These are phyloP conservation scores for Diogma glabrata DNA, from an alignment of 2,888 invertebrate genomes.

Conservation along the genomic window DNA sequence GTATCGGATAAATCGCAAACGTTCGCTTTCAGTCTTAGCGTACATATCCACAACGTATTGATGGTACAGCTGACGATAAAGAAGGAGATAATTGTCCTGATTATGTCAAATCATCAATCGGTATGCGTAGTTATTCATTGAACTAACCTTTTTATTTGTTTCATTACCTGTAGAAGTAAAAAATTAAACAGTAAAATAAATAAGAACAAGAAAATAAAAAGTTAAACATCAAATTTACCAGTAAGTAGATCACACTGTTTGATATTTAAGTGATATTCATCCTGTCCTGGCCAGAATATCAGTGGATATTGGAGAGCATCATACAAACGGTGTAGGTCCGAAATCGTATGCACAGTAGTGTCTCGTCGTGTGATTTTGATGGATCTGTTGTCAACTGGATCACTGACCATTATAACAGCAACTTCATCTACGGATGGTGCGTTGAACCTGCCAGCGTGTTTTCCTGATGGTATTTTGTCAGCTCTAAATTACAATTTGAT, in stretches of 20 bases:
- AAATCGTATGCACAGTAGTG: slow-evolving; percentile 9
- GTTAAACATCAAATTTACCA: background rate
- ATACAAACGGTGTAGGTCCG: slow-evolving; percentile 10
- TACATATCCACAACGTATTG: too few species aligned
- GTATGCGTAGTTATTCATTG: too few species aligned
- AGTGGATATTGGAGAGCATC: slow-evolving; percentile 23
- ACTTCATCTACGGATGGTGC: background rate
- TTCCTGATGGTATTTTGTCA: background rate
- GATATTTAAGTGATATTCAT: slow-evolving; percentile 20
- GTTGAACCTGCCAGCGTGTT: background rate
- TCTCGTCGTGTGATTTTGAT: slow-evolving; percentile 5
- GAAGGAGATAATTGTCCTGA: too few species aligned
- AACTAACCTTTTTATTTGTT: too few species aligned
- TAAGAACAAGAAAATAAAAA: too few species aligned
- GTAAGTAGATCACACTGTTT: slow-evolving; percentile 9
- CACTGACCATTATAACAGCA: background rate
- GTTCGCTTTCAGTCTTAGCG: too few species aligned
- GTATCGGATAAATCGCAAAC: too few species aligned
- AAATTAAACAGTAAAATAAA: too few species aligned
- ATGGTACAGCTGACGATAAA: too few species aligned
- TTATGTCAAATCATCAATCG: too few species aligned
- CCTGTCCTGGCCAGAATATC: slow-evolving; percentile 22
- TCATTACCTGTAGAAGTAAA: background rate
- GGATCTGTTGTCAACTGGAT: background rate
- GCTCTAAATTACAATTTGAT: slow-evolving; percentile 1